Conservation (phyloP, 2,888 invertebrate genomes). For the Chrysodeixis includens region DNA sequence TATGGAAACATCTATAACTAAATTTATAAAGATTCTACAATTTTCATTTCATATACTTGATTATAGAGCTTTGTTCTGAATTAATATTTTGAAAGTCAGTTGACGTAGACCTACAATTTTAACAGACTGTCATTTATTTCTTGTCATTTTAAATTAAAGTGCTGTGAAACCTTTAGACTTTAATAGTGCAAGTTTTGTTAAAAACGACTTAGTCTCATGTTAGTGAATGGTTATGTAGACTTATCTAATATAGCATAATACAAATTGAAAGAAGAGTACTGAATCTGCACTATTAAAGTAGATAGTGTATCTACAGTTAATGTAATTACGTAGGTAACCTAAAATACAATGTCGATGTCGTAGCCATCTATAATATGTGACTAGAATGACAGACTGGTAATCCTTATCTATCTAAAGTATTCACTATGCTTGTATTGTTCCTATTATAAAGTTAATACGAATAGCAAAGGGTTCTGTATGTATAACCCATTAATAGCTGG, state of each 20-base stretch:
- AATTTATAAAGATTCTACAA: neutral
- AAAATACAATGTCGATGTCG: neutral
- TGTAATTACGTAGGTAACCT: neutral
- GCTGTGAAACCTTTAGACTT: no score
- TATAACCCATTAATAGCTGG: constrained; percentile 37
- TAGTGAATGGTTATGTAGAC: neutral
- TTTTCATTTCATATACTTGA: neutral
- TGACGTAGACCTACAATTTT: neutral
- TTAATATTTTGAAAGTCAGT: neutral
- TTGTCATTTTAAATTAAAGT: no score
- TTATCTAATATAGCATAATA: no score
- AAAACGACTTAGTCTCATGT: neutral
- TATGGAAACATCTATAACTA: neutral
- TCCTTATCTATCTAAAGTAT: constrained; percentile 39
- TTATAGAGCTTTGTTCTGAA: neutral
- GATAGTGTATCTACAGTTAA: neutral
- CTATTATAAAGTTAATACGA: constrained; percentile 31
- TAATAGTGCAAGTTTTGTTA: neutral
- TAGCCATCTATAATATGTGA: constrained; percentile 45
- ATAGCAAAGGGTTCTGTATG: constrained; percentile 34
- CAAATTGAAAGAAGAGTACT: no score
- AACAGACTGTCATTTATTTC: neutral
- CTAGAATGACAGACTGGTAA: constrained; percentile 53
- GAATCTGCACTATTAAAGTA: neutral
- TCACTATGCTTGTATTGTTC: constrained; percentile 53